phyloP scores from a whole-genome alignment of 1,140 invertebrate genomes.

The Ephestia elutella region DNA sequence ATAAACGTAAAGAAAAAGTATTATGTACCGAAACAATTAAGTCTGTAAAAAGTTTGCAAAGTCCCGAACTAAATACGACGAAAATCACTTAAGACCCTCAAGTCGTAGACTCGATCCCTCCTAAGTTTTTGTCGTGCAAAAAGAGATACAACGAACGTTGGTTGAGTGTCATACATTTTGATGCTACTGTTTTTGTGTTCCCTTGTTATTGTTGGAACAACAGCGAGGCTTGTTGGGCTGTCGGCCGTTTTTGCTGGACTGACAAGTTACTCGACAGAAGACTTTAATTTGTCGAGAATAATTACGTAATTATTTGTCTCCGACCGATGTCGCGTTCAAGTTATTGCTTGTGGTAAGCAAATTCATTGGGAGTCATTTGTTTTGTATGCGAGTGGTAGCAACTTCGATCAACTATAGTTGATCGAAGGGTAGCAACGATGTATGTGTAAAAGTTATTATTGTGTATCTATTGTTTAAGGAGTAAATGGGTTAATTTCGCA shows the following conservation, averaged over 20 bases:
- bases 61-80: constrained; percentile 49
- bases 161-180: constrained; percentile 54
- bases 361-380: constrained; percentile 2
- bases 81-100: constrained; percentile 55
- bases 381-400: background rate
- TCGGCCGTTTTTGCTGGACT: constrained; percentile 48
- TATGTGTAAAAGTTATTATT: too few relatives aligned
- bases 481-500: too few relatives aligned
- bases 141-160: constrained; percentile 30
- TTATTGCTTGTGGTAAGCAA: constrained; percentile 1
- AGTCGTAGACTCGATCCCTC: constrained; percentile 33
- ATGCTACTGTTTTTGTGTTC: constrained; percentile 47
- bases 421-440: background rate
- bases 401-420: too few relatives aligned
- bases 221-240: constrained; percentile 46
- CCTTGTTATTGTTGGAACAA: constrained; percentile 40
- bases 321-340: background rate
- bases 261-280: constrained; percentile 50
- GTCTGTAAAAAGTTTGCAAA: constrained; percentile 41
- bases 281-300: constrained; percentile 53
- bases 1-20: constrained; percentile 24
- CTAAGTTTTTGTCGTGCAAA: constrained; percentile 38
- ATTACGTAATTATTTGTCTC: constrained; percentile 55
- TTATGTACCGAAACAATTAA: constrained; percentile 52
- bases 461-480: too few relatives aligned